Percentiles rank a stretch among this genome's conserved stretches.
These are phyloP conservation scores for Taurulus bubalis DNA, from an alignment of 2,113 vertebrate species.

Conservation along the genomic window DNA sequence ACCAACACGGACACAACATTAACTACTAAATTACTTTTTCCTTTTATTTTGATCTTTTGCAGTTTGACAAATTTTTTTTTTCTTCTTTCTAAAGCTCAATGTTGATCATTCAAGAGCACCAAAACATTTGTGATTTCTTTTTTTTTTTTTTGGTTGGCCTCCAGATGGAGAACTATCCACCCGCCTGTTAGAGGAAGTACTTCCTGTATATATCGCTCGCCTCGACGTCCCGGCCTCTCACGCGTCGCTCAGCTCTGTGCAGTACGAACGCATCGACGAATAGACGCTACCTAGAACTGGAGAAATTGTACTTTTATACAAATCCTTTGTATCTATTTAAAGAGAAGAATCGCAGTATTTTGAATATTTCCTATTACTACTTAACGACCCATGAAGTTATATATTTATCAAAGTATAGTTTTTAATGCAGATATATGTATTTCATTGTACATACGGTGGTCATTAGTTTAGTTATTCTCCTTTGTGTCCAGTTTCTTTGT, in stretches of 20 bases:
- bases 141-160: neutral
- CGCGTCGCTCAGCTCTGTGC: conserved; percentile 1
- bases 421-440: conserved; percentile 83
- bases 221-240: conserved; percentile 15
- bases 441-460: conserved; percentile 80
- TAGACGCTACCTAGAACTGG: conserved; percentile 73
- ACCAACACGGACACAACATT: conserved; percentile 24
- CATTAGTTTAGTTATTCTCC: conserved; percentile 71
- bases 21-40: conserved; percentile 4
- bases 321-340: conserved; percentile 90
- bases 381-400: conserved; percentile 86
- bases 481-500: conserved; percentile 35
- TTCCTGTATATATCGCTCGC: conserved; percentile 52
- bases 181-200: conserved; percentile 30
- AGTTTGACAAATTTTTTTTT: conserved; percentile 37
- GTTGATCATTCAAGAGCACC: conserved; percentile 61
- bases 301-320: conserved; percentile 90
- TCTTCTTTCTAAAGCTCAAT: conserved; percentile 40
- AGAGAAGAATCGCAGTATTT: conserved; percentile 90
- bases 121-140: conserved; percentile 13
- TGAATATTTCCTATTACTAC: conserved; percentile 87
- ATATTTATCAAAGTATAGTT: conserved; percentile 89
- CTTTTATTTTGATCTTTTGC: neutral
- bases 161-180: conserved; percentile 22
- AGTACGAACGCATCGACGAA: conserved; percentile 9